Base-by-base conservation (phyloP, 1,140 invertebrate genomes). In the Drosophila fuyamai region DNA sequence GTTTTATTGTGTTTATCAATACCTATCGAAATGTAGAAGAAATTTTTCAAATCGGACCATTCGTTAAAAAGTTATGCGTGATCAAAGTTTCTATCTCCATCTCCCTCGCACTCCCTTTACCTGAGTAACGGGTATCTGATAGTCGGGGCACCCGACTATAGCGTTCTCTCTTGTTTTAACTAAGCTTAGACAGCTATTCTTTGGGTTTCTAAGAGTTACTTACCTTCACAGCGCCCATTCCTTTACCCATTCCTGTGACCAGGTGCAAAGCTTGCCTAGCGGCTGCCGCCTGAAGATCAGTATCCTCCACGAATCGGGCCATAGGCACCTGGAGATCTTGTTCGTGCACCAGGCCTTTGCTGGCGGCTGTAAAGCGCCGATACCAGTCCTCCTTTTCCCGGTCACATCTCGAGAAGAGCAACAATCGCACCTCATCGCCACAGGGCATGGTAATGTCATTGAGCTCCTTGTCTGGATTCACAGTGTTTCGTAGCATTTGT, bases 311-410 rank as follows among this genome's bases (percentile, higher is more conserved):
- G 43, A 90, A 79, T 1, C 79, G 67, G 4, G 78, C 62, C 76
- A 81, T 79, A 0, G 89, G 79, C 47, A 92, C 78, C 18, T 84
- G 88, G 12, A 92, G 53, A 46, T 92, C 89, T 47, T 79, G 81
- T 23, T 92, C 90, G 40, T 92, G 78, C 0, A 91, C 81, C 1
- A 18, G 41, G 1, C 92, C 92, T 18, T 59, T 75, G 48, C 88
- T 92, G 41, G 91, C 92, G n/a, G 80, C 55, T 1, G 47, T n/a
- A 35, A 92, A 92, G 32, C 92, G 88, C 13, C 91, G 81, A 80
- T 91, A 92, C 97, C 97, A 98, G 79, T 97, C 95, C 93, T 98
- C 97, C 92, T 98, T 98, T 79, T 98, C 97, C 50, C 97, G 93
- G 81, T 96, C 95, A 54, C 96, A 95, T 68, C 97, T 94, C 4